These are phyloP conservation scores for Lycophotia porphyrea DNA, from an alignment of 2,888 invertebrate genomes.

Conservation along the genomic window DNA sequence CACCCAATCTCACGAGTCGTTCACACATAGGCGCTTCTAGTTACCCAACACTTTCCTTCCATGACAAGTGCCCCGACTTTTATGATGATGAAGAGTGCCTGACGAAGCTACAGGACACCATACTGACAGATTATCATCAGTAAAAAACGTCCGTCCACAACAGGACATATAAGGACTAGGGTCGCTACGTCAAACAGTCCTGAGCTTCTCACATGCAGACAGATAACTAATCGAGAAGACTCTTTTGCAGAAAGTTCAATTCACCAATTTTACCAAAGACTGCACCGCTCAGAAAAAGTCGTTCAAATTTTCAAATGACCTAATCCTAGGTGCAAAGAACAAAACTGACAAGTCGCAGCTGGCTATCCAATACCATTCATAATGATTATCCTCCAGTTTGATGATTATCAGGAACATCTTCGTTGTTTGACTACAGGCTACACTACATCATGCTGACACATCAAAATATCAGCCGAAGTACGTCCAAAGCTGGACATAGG, in stretches of 20 bases:
- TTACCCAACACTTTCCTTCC: background rate
- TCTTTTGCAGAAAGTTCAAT: background rate
- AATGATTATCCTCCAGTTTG: background rate
- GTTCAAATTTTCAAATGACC: background rate
- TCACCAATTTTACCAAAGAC: background rate
- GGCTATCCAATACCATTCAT: background rate
- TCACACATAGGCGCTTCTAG: background rate
- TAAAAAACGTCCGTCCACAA: background rate
- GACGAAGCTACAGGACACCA: background rate
- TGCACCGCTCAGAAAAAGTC: background rate
- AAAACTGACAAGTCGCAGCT: slow-evolving; percentile 1
- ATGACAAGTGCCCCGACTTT: background rate
- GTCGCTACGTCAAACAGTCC: background rate
- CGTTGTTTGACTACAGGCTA: background rate
- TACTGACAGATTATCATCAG: background rate
- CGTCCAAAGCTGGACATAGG: background rate
- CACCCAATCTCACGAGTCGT: background rate
- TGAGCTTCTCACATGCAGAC: background rate
- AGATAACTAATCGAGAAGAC: background rate
- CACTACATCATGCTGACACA: background rate
- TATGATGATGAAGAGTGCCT: background rate
- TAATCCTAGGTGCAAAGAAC: slow-evolving; percentile 4
- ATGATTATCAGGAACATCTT: too few species aligned
- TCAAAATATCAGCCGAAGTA: background rate
- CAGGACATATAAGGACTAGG: background rate